A percentile compares a stretch with the other conserved stretches of the same genome.
Evolutionary conservation across 1,140 invertebrate genomes (phyloP).

Genomic region (Tetragonula clypearis): DNA sequence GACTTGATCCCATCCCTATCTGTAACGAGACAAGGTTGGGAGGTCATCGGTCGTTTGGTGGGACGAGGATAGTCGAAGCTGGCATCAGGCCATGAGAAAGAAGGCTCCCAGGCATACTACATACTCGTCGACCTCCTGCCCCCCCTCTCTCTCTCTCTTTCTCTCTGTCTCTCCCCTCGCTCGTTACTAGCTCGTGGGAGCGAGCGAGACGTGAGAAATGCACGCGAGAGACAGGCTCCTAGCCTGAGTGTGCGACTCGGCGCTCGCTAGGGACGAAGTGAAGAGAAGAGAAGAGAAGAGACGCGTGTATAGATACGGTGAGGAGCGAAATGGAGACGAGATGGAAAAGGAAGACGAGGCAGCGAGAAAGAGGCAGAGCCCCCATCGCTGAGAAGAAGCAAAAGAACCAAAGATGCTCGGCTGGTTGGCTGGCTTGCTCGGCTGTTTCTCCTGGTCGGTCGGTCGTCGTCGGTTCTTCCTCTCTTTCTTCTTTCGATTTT

Average conservation of each 20-base stretch:
- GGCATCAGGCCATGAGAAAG: constrained; percentile 65
- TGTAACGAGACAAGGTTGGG: constrained; percentile 70
- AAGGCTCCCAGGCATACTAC: constrained; percentile 44
- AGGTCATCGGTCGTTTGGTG: constrained; percentile 64
- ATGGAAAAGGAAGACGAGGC: constrained; percentile 3
- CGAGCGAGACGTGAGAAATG: constrained; percentile 33
- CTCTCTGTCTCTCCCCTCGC: neutral
- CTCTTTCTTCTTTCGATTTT: constrained; percentile 16
- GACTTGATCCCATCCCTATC: neutral
- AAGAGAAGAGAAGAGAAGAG: constrained; percentile 11
- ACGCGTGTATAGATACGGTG: constrained; percentile 16
- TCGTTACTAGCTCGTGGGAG: constrained; percentile 8
- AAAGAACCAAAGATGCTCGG: constrained; percentile 51
- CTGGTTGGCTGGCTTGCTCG: constrained; percentile 13
- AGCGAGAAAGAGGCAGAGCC: constrained; percentile 26
- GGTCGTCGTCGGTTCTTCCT: neutral
- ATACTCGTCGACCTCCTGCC: neutral
- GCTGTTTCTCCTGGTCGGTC: constrained; percentile 37
- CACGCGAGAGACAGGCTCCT: constrained; percentile 7
- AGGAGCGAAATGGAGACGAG: constrained; percentile 24
- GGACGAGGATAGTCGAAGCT: constrained; percentile 42
- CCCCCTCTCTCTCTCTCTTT: neutral
- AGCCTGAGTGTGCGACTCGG: neutral
- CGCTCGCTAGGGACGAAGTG: no score
- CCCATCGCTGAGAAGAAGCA: constrained; percentile 36